phyloP scores from a whole-genome alignment of 2,797 vertebrate species.

The Aerospiza tachiro region DNA sequence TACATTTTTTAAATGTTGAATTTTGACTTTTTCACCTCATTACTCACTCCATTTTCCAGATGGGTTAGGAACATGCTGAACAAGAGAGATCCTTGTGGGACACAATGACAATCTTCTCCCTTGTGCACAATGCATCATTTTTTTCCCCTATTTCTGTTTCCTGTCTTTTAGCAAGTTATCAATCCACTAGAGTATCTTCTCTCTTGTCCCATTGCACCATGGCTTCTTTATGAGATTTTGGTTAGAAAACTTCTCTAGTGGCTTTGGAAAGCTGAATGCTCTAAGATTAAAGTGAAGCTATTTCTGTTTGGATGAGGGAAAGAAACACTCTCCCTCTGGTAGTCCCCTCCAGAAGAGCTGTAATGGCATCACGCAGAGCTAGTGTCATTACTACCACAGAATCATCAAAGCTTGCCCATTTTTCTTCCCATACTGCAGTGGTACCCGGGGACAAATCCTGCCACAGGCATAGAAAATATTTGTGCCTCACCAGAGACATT shows the following conservation, averaged over 20 bases:
- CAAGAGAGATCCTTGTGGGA: not conserved
- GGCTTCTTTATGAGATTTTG: not conserved
- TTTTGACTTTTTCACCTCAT: constrained; percentile 9
- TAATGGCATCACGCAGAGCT: not conserved
- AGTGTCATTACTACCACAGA: not conserved
- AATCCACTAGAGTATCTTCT: not conserved
- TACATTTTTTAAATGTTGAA: not conserved
- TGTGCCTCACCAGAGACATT: not conserved
- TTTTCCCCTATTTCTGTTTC: accelerated
- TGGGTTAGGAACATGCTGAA: not conserved
- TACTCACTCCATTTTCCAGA: not conserved
- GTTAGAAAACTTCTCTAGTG: not conserved
- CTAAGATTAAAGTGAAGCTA: not conserved
- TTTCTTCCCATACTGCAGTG: not conserved
- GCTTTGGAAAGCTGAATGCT: not conserved
- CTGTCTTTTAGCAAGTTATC: not conserved
- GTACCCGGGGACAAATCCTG: constrained; percentile 1
- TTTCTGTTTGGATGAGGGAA: not conserved
- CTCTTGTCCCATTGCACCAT: not conserved
- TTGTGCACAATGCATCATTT: not conserved
- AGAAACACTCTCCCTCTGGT: not conserved
- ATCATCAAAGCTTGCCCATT: constrained; percentile 1
- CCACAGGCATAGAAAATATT: not conserved
- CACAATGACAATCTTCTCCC: not conserved
- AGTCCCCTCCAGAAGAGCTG: not conserved